Evolutionary conservation across 1,140 invertebrate species (phyloP).

Genomic region (Lethrus apterus): DNA sequence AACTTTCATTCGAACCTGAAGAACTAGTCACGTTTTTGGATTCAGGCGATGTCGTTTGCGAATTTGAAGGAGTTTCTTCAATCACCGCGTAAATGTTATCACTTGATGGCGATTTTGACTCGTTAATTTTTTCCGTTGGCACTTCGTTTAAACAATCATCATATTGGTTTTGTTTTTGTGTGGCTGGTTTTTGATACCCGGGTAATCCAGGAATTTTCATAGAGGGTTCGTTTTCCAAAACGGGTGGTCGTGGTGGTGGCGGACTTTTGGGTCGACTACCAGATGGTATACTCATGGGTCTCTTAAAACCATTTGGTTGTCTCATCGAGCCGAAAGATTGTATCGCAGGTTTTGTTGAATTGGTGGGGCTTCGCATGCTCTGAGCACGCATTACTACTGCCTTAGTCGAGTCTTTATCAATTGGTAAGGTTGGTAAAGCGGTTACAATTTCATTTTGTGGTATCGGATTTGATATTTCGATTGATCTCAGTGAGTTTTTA

Average conservation of each 20-base stretch:
- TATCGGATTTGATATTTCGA: slow-evolving; percentile 77
- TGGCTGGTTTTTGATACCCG: slow-evolving; percentile 46
- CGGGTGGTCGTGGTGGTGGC: slow-evolving; percentile 55
- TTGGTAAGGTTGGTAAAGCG: slow-evolving; percentile 48
- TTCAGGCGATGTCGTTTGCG: slow-evolving; percentile 47
- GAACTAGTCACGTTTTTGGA: slow-evolving; percentile 28
- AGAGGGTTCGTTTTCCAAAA: slow-evolving; percentile 30
- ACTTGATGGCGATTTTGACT: slow-evolving; percentile 42
- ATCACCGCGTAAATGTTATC: slow-evolving; percentile 85
- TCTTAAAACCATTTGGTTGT: slow-evolving; percentile 49
- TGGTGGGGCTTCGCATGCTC: slow-evolving; percentile 60
- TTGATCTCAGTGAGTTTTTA: slow-evolving; percentile 58
- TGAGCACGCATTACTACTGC: slow-evolving; percentile 62
- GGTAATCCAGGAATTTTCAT: slow-evolving; percentile 43
- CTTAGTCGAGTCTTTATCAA: slow-evolving; percentile 44
- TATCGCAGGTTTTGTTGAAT: slow-evolving; percentile 51
- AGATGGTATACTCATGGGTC: slow-evolving; percentile 62
- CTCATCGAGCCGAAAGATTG: slow-evolving; percentile 75
- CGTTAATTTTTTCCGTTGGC: slow-evolving; percentile 53
- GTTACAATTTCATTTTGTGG: slow-evolving; percentile 59
- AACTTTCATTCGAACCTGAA: slow-evolving; percentile 50
- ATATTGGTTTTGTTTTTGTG: slow-evolving; percentile 50
- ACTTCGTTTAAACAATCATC: slow-evolving; percentile 69
- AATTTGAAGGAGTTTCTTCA: slow-evolving; percentile 56
- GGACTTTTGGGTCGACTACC: slow-evolving; percentile 54